These are phyloP conservation scores for Mystacides longicornis DNA, from an alignment of 2,888 invertebrate species.

Conservation along the genomic window DNA sequence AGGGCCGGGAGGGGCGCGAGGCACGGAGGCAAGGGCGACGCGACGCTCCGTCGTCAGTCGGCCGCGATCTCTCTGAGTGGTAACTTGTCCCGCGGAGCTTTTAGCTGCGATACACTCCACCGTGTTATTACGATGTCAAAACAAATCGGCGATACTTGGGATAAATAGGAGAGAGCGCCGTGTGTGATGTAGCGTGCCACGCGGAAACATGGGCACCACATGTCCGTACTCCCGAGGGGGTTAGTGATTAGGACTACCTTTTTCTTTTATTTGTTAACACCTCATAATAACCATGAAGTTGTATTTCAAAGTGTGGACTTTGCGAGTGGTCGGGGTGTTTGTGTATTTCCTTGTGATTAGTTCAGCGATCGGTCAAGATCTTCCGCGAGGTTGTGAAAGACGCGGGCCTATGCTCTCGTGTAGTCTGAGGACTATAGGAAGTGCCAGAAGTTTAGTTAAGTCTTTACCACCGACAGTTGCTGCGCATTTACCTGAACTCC, in stretches of 20 bases:
- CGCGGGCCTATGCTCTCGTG: slow-evolving; percentile 57
- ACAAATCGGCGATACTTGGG: slow-evolving; percentile 10
- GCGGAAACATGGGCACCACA: slow-evolving; percentile 4
- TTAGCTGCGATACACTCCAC: slow-evolving; percentile 34
- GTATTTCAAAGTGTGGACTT: slow-evolving; percentile 5
- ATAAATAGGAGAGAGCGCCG: slow-evolving; percentile 3
- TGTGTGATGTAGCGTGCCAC: slow-evolving; percentile 3
- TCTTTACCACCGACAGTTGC: slow-evolving; percentile 41
- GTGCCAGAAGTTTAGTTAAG: slow-evolving; percentile 59
- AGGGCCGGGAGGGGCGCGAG: slow-evolving; percentile 20
- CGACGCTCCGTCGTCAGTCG: slow-evolving; percentile 47
- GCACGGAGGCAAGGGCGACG: slow-evolving; percentile 33
- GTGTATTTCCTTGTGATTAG: slow-evolving; percentile 1
- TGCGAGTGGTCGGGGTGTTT: neutral
- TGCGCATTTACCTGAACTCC: slow-evolving; percentile 51
- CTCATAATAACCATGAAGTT: neutral
- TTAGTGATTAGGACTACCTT: slow-evolving; percentile 3
- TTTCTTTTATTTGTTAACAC: too few species aligned
- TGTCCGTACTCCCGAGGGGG: slow-evolving; percentile 7
- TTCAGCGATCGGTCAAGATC: slow-evolving; percentile 33
- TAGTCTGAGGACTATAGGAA: slow-evolving; percentile 63
- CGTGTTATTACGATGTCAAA: slow-evolving; percentile 12
- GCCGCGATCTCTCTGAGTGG: slow-evolving; percentile 39
- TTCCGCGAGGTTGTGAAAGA: slow-evolving; percentile 66
- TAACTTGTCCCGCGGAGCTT: slow-evolving; percentile 41